A percentile compares a stretch with the other conserved stretches of the same genome.
Conservation (phyloP, 1,140 invertebrate genomes). For the Drosophila guanche region DNA sequence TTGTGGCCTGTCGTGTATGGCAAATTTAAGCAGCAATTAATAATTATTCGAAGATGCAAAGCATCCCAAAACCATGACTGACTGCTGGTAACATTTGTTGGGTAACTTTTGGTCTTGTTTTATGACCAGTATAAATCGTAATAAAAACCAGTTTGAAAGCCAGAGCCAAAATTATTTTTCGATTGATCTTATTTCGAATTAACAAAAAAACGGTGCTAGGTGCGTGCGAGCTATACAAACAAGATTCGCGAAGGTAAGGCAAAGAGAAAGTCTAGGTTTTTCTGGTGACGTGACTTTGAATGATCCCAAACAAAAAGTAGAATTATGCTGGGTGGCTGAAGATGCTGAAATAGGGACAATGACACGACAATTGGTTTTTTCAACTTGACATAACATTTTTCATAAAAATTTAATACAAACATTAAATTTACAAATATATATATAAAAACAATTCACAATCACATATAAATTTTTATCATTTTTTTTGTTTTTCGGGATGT, state of each 20-base stretch:
- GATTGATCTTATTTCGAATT: background rate
- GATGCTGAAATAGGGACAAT: constrained; percentile 14
- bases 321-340: background rate
- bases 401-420: constrained; percentile 81
- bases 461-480: constrained; percentile 81
- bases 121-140: too few species aligned
- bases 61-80: too few species aligned
- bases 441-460: constrained; percentile 82
- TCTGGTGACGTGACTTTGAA: too few species aligned
- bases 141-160: too few species aligned
- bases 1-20: too few species aligned
- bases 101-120: too few species aligned
- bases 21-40: too few species aligned
- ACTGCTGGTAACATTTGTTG: too few species aligned
- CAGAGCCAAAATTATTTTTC: too few species aligned
- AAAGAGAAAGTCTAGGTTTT: constrained; percentile 6
- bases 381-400: constrained; percentile 81
- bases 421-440: constrained; percentile 81
- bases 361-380: constrained; percentile 27
- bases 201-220: too few species aligned
- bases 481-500: constrained; percentile 57
- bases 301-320: background rate
- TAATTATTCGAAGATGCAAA: too few species aligned
- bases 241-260: constrained; percentile 2
- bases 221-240: too few species aligned